Evolutionary conservation across 2,797 vertebrate genomes (phyloP).

Genomic region (Danio kyathit): DNA sequence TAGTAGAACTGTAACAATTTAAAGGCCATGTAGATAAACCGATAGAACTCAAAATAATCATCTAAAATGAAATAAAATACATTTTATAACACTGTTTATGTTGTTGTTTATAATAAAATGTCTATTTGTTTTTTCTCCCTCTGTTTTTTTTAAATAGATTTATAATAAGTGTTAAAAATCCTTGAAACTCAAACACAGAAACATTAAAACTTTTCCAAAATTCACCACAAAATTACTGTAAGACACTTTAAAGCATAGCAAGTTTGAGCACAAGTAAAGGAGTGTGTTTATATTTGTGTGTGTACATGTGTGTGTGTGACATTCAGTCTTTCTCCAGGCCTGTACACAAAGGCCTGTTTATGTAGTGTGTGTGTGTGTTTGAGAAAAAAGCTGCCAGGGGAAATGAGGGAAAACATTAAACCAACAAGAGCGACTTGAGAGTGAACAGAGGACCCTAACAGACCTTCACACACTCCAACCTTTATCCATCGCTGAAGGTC

Average conservation of each 20-base stretch:
- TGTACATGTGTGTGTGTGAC: not conserved
- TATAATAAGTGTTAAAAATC: not conserved
- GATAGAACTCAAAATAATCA: too few relatives aligned
- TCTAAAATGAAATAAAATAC: not conserved
- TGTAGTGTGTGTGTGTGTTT: conserved; percentile 31
- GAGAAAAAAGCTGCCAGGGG: conserved; percentile 68
- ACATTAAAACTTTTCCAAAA: conserved; percentile 1
- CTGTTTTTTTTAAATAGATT: not conserved
- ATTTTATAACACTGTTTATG: not conserved
- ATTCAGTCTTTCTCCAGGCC: not conserved
- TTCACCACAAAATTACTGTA: not conserved
- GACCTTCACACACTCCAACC: conserved; percentile 66
- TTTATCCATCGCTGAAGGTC: conserved; percentile 61
- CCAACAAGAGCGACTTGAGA: conserved; percentile 76
- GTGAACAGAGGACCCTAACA: conserved; percentile 75
- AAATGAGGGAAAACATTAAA: conserved; percentile 74
- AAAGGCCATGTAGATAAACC: too few relatives aligned
- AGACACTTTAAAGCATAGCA: not conserved
- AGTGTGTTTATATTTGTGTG: conserved; percentile 57
- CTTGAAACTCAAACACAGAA: not conserved
- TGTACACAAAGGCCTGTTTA: conserved; percentile 63
- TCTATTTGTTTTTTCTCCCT: not conserved
- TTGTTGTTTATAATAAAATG: not conserved
- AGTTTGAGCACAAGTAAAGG: conserved; percentile 20
- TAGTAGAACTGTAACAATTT: too few relatives aligned